Percentiles rank a stretch among this genome's conserved stretches.
Conservation (phyloP, 2,888 invertebrate species). For the Chymomyza procnemis region DNA sequence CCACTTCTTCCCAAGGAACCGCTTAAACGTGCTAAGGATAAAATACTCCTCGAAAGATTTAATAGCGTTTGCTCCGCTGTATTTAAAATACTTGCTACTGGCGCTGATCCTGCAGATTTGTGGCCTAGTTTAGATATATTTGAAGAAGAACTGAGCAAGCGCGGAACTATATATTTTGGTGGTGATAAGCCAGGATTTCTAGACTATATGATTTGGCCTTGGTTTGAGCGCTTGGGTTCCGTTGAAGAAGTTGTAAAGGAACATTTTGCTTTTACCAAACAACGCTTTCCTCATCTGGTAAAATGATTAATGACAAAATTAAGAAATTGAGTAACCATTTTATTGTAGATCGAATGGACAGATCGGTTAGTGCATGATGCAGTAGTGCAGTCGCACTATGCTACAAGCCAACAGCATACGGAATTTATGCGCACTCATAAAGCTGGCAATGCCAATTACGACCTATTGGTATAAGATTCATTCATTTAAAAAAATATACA, state of each 20-base stretch:
- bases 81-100: conserved; percentile 57
- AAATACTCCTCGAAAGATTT: conserved; percentile 76
- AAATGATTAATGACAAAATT: not conserved
- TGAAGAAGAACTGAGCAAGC: conserved; percentile 83
- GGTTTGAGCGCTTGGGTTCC: conserved; percentile 83
- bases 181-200: conserved; percentile 87
- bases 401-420: conserved; percentile 85
- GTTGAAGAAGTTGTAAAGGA: conserved; percentile 81
- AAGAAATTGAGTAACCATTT: not conserved
- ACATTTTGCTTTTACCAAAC: conserved; percentile 77
- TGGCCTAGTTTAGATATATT: conserved; percentile 81
- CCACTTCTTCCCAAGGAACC: conserved; percentile 82
- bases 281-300: conserved; percentile 41
- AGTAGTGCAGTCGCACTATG: conserved; percentile 84
- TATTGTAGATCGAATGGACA: conserved; percentile 83
- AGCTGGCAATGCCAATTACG: conserved; percentile 82
- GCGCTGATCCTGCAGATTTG: conserved; percentile 41
- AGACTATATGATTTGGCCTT: conserved; percentile 92
- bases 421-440: conserved; percentile 84
- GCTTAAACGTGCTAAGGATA: conserved; percentile 76
- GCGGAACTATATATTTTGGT: conserved; percentile 84
- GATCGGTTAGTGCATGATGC: conserved; percentile 83
- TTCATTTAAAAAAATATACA: not conserved
- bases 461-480: conserved; percentile 39
- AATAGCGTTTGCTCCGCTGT: conserved; percentile 57